Evolutionary conservation across 2,888 invertebrate genomes (phyloP).

Genomic region (Apodemia duryi): DNA sequence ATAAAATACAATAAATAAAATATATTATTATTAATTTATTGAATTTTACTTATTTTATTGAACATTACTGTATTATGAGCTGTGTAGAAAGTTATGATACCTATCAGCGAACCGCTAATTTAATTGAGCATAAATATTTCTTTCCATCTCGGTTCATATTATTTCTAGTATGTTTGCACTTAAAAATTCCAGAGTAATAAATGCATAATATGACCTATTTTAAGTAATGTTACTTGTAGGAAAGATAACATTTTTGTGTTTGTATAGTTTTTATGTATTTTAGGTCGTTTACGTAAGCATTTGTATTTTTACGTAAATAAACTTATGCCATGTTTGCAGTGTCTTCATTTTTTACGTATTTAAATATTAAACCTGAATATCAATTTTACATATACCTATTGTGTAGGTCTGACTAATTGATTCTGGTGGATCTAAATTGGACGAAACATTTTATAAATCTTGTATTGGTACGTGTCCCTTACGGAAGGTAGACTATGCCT

Average conservation of each 20-base stretch:
- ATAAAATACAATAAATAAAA: no score
- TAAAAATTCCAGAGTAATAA: conserved; percentile 5
- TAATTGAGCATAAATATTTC: background rate
- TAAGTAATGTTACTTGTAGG: background rate
- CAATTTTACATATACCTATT: no score
- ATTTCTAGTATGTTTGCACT: background rate
- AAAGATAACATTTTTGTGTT: background rate
- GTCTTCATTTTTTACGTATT: background rate
- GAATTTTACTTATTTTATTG: no score
- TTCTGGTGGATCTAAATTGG: no score
- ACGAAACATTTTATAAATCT: no score
- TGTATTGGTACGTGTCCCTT: no score
- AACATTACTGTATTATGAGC: no score
- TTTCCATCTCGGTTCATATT: background rate
- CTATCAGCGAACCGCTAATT: background rate
- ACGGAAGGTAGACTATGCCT: no score
- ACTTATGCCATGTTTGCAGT: conserved; percentile 18
- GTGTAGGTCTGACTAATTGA: no score
- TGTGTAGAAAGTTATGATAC: no score
- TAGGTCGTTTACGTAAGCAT: background rate
- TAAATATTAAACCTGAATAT: no score
- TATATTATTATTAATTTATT: no score
- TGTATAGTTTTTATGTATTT: conserved; percentile 5
- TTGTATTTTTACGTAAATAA: conserved; percentile 21
- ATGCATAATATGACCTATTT: conserved; percentile 1